phyloP scores from a whole-genome alignment of 1,140 invertebrate genomes.

The Odontomachus brunneus region DNA sequence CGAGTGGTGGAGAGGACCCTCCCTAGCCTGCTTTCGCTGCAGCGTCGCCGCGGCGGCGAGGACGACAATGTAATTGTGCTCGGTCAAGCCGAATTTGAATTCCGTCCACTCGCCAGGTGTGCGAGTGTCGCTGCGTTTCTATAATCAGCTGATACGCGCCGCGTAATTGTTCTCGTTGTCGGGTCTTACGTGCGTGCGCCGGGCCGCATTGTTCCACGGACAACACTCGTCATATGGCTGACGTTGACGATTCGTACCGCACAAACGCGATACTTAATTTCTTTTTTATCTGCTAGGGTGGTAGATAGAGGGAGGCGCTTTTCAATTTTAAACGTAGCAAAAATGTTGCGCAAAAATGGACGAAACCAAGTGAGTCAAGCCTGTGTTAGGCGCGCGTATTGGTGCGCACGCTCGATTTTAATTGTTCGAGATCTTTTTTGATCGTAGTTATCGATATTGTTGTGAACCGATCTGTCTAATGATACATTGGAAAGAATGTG shows the following conservation, averaged over 20 bases:
- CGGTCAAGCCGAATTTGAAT: constrained; percentile 13
- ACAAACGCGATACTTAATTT: constrained; percentile 45
- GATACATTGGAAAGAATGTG: no score
- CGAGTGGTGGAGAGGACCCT: background rate
- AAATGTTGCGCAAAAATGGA: no score
- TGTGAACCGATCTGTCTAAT: no score
- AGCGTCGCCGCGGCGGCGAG: background rate
- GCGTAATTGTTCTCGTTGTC: constrained; percentile 49
- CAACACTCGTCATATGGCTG: constrained; percentile 38
- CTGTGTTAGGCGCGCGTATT: no score
- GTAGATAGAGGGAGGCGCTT: background rate
- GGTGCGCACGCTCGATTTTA: no score
- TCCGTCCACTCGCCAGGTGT: constrained; percentile 30
- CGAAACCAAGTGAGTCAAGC: no score
- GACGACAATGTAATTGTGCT: constrained; percentile 10
- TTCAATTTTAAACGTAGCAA: background rate
- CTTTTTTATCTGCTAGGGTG: background rate
- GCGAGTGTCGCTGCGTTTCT: constrained; percentile 30
- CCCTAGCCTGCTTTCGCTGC: background rate
- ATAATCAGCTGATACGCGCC: constrained; percentile 54
- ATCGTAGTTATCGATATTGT: no score
- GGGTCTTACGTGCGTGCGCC: background rate
- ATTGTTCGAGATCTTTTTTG: no score
- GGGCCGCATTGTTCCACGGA: constrained; percentile 18
- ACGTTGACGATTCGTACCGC: constrained; percentile 1